phyloP scores from a whole-genome alignment of 2,888 invertebrate genomes.

The Eupithecia abbreviata region DNA sequence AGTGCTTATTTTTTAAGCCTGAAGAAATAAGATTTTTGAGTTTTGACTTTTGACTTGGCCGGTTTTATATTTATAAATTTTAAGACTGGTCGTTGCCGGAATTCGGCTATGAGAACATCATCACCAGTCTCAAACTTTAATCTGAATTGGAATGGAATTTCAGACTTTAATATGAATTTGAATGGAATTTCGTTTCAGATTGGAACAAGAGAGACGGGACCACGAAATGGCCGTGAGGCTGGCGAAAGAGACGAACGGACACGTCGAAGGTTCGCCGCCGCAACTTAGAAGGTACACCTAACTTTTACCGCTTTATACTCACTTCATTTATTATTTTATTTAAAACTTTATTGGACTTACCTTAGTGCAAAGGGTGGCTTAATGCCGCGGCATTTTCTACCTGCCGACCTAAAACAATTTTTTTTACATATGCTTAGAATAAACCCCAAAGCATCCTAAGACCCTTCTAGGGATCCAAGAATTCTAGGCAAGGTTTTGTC shows the following conservation, averaged over 20 bases:
- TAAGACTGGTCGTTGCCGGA: too few relatives aligned
- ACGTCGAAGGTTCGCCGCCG: constrained; percentile 92
- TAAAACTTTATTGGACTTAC: too few relatives aligned
- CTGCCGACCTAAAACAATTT: too few relatives aligned
- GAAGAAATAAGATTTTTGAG: too few relatives aligned
- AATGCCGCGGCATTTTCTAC: too few relatives aligned
- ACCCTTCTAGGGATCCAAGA: neutral
- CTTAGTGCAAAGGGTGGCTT: too few relatives aligned
- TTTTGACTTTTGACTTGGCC: too few relatives aligned
- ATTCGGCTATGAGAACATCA: too few relatives aligned
- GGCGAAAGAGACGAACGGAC: constrained; percentile 94
- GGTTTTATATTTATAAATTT: too few relatives aligned
- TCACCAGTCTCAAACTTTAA: neutral
- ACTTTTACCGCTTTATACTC: neutral
- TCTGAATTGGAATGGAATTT: neutral
- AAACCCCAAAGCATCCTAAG: neutral
- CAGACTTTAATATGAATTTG: neutral
- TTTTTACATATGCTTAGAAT: too few relatives aligned
- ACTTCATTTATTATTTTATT: neutral
- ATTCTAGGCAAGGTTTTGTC: neutral
- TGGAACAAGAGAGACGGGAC: constrained; percentile 97
- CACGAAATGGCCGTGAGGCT: constrained; percentile 96
- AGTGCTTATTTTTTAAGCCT: too few relatives aligned
- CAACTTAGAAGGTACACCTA: constrained; percentile 87
- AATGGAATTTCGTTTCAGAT: constrained; percentile 52